Percentiles rank a stretch among this genome's conserved stretches.
These are phyloP conservation scores for Ganaspis sp. DNA, from an alignment of 1,140 invertebrate genomes.

Conservation along the genomic window DNA sequence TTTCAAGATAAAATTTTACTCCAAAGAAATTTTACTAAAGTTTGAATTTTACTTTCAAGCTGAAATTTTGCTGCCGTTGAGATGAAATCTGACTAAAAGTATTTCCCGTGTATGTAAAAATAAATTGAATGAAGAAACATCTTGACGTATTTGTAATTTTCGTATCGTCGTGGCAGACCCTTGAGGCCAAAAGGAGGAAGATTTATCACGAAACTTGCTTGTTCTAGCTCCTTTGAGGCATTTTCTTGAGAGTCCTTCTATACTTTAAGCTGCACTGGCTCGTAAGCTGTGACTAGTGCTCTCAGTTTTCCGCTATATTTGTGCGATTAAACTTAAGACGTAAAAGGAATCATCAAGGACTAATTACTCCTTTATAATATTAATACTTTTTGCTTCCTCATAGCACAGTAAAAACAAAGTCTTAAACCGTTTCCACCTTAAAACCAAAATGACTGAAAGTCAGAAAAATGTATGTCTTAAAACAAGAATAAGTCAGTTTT, in stretches of 20 bases:
- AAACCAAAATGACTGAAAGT: no score
- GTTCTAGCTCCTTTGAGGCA: slow-evolving; percentile 26
- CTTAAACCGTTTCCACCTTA: no score
- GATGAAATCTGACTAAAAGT: neutral
- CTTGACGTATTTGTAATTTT: neutral
- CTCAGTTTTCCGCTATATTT: neutral
- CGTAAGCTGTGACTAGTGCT: neutral
- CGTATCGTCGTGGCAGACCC: neutral
- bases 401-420: no score
- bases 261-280: neutral
- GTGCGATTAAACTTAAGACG: neutral
- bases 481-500: no score
- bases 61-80: no score
- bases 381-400: no score
- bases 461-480: no score
- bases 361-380: no score
- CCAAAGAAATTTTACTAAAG: no score
- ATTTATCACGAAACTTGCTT: slow-evolving; percentile 49
- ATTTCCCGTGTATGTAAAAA: neutral
- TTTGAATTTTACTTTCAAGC: no score
- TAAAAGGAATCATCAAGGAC: no score
- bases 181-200: slow-evolving; percentile 7
- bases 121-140: neutral
- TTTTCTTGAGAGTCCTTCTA: neutral
- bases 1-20: no score